phyloP scores from a whole-genome alignment of 1,140 invertebrate genomes.

The Drosophila subpulchrella region DNA sequence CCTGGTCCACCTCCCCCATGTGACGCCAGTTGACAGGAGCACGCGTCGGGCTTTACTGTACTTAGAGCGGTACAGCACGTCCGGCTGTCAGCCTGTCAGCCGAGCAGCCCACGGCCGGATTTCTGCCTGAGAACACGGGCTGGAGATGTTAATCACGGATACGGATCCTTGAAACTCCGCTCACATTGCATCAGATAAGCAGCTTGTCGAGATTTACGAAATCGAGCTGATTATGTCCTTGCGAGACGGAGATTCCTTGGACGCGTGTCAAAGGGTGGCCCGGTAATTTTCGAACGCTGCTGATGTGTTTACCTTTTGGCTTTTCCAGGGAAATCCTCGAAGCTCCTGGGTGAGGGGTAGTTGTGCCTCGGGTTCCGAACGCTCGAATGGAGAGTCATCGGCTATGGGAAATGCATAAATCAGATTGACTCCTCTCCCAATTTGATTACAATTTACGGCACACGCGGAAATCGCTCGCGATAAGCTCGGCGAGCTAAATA shows the following conservation, averaged over 20 bases:
- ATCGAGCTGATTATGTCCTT: slow-evolving; percentile 80
- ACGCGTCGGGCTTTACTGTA: slow-evolving; percentile 73
- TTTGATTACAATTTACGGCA: slow-evolving; percentile 79
- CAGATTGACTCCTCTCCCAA: slow-evolving; percentile 66
- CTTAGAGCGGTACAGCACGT: slow-evolving; percentile 48
- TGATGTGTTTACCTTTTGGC: slow-evolving; percentile 75
- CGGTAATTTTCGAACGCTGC: slow-evolving; percentile 7
- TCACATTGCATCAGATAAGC: slow-evolving; percentile 82
- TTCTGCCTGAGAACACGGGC: slow-evolving; percentile 38
- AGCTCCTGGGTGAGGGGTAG: slow-evolving; percentile 15
- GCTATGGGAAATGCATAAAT: slow-evolving; percentile 72
- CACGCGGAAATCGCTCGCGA: slow-evolving; percentile 44
- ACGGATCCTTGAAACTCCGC: slow-evolving; percentile 64
- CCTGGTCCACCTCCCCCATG: slow-evolving; percentile 7
- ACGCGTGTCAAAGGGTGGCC: slow-evolving; percentile 71
- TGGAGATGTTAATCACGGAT: slow-evolving; percentile 73
- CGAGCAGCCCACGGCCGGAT: slow-evolving; percentile 41
- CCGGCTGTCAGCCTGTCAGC: slow-evolving; percentile 73
- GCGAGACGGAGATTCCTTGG: slow-evolving; percentile 24
- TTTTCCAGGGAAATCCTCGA: slow-evolving; percentile 31
- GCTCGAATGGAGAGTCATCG: slow-evolving; percentile 19
- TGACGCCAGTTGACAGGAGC: slow-evolving; percentile 51
- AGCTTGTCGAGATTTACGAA: slow-evolving; percentile 83
- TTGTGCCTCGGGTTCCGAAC: slow-evolving; percentile 15
- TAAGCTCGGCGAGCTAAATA: slow-evolving; percentile 57